A percentile compares a stretch with the other conserved stretches of the same genome.
These are phyloP conservation scores for Proales similis DNA, from an alignment of 1,140 invertebrate species.

Conservation along the genomic window DNA sequence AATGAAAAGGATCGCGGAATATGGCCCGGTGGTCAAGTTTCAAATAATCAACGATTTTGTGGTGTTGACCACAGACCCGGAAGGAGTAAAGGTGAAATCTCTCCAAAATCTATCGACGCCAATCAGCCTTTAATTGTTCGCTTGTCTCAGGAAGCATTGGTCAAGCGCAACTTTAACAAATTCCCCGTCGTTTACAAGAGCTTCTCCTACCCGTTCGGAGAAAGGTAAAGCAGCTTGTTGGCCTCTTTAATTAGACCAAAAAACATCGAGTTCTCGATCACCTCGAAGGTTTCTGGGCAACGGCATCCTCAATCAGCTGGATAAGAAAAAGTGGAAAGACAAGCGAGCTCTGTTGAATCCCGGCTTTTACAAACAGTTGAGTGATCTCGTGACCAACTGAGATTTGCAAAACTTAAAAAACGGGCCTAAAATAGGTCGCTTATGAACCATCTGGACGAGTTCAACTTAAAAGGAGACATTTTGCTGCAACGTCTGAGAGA, in stretches of 20 bases:
- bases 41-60: slow-evolving; percentile 7
- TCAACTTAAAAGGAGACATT: slow-evolving; percentile 7
- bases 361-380: too few relatives aligned
- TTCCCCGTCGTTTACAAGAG: slow-evolving; percentile 8
- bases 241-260: too few relatives aligned
- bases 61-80: slow-evolving; percentile 10
- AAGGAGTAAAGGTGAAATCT: slow-evolving; percentile 7
- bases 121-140: background rate
- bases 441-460: background rate
- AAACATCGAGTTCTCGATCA: background rate
- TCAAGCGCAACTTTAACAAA: slow-evolving; percentile 23
- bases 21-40: slow-evolving; percentile 16
- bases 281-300: slow-evolving; percentile 4
- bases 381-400: background rate
- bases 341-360: slow-evolving; percentile 12
- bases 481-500: slow-evolving; percentile 2
- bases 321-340: slow-evolving; percentile 3
- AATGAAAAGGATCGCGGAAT: too few relatives aligned
- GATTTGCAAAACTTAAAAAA: background rate
- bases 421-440: background rate
- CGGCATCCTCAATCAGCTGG: slow-evolving; percentile 1
- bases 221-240: slow-evolving; percentile 3
- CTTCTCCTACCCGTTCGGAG: slow-evolving; percentile 1
- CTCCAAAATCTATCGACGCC: background rate
- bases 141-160: background rate